These are phyloP conservation scores for Vannuccia rotundouncinata DNA, from an alignment of 2,888 invertebrate genomes.

Conservation along the genomic window DNA sequence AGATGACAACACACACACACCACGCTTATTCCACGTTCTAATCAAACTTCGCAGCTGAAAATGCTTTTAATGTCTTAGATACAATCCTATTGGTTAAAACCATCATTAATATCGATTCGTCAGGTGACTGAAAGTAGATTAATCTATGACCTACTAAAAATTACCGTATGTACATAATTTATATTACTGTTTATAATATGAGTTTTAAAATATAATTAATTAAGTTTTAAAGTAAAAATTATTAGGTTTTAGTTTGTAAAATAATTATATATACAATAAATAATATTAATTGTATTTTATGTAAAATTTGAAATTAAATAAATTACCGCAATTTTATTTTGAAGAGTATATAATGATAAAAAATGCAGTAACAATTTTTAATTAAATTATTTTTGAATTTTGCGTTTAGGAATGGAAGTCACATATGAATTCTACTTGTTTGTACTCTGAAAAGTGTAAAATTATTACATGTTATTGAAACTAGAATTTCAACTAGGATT, in stretches of 20 bases:
- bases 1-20: background rate
- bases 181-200: background rate
- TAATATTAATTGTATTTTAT: background rate
- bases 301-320: too few relatives aligned
- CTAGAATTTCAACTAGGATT: too few relatives aligned
- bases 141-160: conserved; percentile 12
- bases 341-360: too few relatives aligned
- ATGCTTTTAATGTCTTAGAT: background rate
- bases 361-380: too few relatives aligned
- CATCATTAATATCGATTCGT: conserved; percentile 1
- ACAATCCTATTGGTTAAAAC: background rate
- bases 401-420: too few relatives aligned
- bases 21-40: conserved; percentile 24
- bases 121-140: conserved; percentile 16
- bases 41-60: background rate
- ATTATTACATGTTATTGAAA: too few relatives aligned
- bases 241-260: background rate
- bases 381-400: too few relatives aligned
- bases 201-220: background rate
- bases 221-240: background rate
- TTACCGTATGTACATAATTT: conserved; percentile 7
- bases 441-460: too few relatives aligned
- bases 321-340: too few relatives aligned
- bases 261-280: background rate
- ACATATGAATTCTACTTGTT: too few relatives aligned